These are phyloP conservation scores for Cecropterus lyciades DNA, from an alignment of 1,140 invertebrate species.

Conservation along the genomic window DNA sequence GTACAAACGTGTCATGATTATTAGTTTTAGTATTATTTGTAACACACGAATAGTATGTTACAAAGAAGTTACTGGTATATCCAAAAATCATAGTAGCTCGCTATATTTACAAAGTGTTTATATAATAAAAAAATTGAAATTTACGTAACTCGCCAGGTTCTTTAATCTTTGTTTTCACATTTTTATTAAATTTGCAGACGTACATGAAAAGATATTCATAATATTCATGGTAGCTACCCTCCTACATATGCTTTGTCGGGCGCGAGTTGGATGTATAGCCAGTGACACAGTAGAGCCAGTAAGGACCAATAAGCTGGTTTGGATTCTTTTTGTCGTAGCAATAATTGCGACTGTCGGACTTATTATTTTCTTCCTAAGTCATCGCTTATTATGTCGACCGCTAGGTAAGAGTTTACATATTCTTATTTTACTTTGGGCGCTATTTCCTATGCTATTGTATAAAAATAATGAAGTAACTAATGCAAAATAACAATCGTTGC, in stretches of 20 bases:
- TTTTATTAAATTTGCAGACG: constrained; percentile 86
- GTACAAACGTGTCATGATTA: no score
- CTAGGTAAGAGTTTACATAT: constrained; percentile 87
- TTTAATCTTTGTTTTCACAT: no score
- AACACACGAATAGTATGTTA: no score
- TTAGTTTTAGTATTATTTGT: no score
- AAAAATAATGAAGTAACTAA: no score
- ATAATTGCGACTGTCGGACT: constrained; percentile 92
- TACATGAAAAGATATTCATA: constrained; percentile 97
- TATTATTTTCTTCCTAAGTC: constrained; percentile 94
- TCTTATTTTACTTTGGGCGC: neutral
- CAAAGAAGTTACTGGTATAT: no score
- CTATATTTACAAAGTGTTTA: no score
- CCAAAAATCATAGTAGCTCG: no score
- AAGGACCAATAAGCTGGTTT: constrained; percentile 75
- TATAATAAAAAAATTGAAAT: no score
- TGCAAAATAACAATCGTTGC: no score
- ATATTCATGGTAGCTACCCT: constrained; percentile 95
- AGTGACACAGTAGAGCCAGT: constrained; percentile 66
- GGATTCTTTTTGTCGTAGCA: constrained; percentile 90
- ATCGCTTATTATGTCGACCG: constrained; percentile 94
- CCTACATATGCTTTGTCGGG: constrained; percentile 91
- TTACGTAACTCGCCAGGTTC: no score
- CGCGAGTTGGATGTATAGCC: constrained; percentile 73
- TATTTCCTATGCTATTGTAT: no score